A percentile compares a stretch with the other conserved stretches of the same genome.
Conservation (phyloP, 37 sponge, comb jelly and placozoan genomes). For the Chondrilla cf. caribensis region DNA sequence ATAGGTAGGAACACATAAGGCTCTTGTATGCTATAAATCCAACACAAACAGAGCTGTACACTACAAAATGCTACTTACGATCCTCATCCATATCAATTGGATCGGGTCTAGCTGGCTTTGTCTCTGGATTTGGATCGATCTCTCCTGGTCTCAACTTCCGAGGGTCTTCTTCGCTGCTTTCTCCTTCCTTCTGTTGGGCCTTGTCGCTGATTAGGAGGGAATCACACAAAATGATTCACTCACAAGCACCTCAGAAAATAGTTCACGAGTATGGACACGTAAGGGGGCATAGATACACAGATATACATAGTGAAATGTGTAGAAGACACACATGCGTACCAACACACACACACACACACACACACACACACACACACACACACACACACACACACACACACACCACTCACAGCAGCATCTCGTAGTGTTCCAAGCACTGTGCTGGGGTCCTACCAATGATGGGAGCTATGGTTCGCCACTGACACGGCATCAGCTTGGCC, state of each 20-base stretch:
- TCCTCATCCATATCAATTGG: conserved; percentile 99
- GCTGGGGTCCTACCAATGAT: conserved; percentile 97
- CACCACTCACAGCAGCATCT: conserved; percentile 83
- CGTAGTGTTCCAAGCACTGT: conserved; percentile 98
- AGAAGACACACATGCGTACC: too few species aligned
- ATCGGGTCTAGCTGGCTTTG: conserved; percentile 95
- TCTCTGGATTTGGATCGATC: conserved; percentile 95
- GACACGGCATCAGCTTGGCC: conserved; percentile 97
- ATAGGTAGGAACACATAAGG: not conserved
- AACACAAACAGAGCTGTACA: not conserved
- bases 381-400: not conserved
- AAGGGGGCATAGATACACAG: too few species aligned
- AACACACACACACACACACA: too few species aligned
- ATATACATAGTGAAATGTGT: too few species aligned
- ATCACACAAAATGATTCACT: not conserved
- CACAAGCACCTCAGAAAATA: too few species aligned
- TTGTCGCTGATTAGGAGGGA: conserved; percentile 49
- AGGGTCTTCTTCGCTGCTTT: conserved; percentile 77
- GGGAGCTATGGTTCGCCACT: conserved; percentile 98
- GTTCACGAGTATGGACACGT: too few species aligned
- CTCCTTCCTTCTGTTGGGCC: conserved; percentile 96
- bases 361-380: not conserved
- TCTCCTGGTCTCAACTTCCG: conserved; percentile 91
- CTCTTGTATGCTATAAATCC: not conserved
- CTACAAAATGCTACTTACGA: conserved; percentile 31